These are phyloP conservation scores for Polymixis lichenea DNA, from an alignment of 2,888 invertebrate genomes.

Conservation along the genomic window DNA sequence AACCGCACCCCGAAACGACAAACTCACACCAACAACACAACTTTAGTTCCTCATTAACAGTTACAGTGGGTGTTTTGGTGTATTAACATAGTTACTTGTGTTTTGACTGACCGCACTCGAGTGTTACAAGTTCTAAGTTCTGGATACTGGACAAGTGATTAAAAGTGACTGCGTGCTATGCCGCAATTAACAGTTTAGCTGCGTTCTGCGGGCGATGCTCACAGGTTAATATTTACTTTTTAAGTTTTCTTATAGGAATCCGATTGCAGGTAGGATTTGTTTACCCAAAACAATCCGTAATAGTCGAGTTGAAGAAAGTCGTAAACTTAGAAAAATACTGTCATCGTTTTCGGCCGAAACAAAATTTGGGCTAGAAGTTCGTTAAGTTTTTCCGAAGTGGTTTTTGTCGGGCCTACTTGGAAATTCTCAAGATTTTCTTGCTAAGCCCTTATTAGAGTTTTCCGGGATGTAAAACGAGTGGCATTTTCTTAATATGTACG, in stretches of 20 bases:
- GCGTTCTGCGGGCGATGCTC: constrained; percentile 90
- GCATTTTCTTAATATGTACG: constrained; percentile 16
- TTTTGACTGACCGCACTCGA: constrained; percentile 83
- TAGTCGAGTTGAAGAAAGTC: constrained; percentile 40
- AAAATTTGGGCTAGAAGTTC: constrained; percentile 48
- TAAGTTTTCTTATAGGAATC: constrained; percentile 79
- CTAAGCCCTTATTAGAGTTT: constrained; percentile 10
- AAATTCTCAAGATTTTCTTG: constrained; percentile 15
- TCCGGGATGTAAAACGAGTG: constrained; percentile 3
- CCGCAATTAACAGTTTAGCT: constrained; percentile 86
- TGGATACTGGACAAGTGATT: constrained; percentile 89
- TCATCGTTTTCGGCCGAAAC: constrained; percentile 39
- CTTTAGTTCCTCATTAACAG: constrained; percentile 87
- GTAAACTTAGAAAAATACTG: constrained; percentile 37
- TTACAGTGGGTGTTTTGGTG: constrained; percentile 87
- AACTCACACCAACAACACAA: constrained; percentile 85
- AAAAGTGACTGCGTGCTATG: constrained; percentile 89
- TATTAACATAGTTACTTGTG: constrained; percentile 83
- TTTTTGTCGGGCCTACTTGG: constrained; percentile 38
- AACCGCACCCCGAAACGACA: constrained; percentile 81
- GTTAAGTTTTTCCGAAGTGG: constrained; percentile 36
- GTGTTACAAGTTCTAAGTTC: constrained; percentile 83
- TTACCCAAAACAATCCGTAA: neutral
- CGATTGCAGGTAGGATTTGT: constrained; percentile 54
- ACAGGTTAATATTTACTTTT: constrained; percentile 87